Evolutionary conservation across 2,888 invertebrate species (phyloP).

Genomic region (Trileptium ribeirensis): DNA sequence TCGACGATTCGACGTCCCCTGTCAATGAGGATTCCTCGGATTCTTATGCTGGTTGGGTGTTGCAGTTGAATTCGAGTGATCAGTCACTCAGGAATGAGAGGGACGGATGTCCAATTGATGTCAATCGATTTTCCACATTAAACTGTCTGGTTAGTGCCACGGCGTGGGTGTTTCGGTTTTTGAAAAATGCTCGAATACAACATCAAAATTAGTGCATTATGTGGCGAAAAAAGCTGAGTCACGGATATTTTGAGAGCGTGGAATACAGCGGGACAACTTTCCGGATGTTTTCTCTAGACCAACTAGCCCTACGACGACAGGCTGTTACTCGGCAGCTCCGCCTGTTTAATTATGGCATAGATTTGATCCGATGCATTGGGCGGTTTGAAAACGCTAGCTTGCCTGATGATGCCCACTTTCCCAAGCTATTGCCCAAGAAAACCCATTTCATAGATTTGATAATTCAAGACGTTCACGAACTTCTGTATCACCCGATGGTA

Average conservation of each 20-base stretch:
- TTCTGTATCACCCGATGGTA: not conserved
- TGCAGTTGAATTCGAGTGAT: no score
- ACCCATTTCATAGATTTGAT: not conserved
- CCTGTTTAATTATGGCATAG: not conserved
- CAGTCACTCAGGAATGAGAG: no score
- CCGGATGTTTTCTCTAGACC: not conserved
- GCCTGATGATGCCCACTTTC: not conserved
- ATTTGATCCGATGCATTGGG: not conserved
- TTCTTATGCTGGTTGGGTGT: no score
- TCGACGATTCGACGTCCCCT: no score
- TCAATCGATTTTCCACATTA: no score
- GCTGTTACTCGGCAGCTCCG: not conserved
- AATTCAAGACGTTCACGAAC: not conserved
- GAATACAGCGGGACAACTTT: not conserved
- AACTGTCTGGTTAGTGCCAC: no score
- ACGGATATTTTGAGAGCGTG: not conserved
- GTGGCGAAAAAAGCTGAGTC: not conserved
- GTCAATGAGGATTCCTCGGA: no score
- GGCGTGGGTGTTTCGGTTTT: not conserved
- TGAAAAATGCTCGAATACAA: not conserved
- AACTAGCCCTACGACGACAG: not conserved
- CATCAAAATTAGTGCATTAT: not conserved
- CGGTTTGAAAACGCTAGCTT: not conserved
- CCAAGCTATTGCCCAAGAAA: not conserved
- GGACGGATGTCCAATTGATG: no score